Percentiles rank a stretch among this genome's conserved stretches.
These are phyloP conservation scores for Hipparchia semele DNA, from an alignment of 2,888 invertebrate species.

Conservation along the genomic window DNA sequence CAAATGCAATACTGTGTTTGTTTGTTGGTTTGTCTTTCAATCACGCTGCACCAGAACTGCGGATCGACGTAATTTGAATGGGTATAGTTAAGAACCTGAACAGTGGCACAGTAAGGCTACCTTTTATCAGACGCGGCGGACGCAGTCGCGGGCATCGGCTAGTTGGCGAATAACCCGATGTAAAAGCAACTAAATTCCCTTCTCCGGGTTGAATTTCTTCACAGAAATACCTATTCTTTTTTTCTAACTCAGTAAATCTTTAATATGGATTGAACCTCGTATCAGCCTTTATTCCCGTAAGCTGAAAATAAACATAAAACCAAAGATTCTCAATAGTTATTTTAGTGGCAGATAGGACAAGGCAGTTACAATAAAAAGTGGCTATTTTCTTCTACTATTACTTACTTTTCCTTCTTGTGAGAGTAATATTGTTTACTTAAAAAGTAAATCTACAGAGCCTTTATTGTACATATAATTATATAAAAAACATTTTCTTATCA, in stretches of 20 bases:
- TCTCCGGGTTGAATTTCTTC: too few species aligned
- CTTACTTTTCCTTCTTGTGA: neutral
- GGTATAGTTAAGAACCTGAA: neutral
- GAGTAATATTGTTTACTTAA: neutral
- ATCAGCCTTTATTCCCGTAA: neutral
- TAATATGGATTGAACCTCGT: neutral
- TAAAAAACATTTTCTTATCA: too few species aligned
- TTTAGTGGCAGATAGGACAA: neutral
- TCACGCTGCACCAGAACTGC: too few species aligned
- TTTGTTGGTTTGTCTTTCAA: too few species aligned
- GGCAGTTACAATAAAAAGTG: neutral
- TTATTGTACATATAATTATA: neutral
- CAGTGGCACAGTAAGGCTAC: neutral
- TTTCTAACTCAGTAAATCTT: neutral
- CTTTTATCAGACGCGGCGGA: neutral
- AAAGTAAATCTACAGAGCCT: neutral
- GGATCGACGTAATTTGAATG: neutral
- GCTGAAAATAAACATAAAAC: slow-evolving; percentile 3
- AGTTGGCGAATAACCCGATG: too few species aligned
- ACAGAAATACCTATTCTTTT: neutral
- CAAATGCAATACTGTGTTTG: too few species aligned
- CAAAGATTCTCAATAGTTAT: neutral
- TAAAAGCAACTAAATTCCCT: too few species aligned
- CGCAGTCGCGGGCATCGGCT: neutral
- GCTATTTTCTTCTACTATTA: neutral